Evolutionary conservation across 1,140 invertebrate species (phyloP), one percentile per base, ranked within the genome.

Genomic region (Drosophila persimilis): DNA sequence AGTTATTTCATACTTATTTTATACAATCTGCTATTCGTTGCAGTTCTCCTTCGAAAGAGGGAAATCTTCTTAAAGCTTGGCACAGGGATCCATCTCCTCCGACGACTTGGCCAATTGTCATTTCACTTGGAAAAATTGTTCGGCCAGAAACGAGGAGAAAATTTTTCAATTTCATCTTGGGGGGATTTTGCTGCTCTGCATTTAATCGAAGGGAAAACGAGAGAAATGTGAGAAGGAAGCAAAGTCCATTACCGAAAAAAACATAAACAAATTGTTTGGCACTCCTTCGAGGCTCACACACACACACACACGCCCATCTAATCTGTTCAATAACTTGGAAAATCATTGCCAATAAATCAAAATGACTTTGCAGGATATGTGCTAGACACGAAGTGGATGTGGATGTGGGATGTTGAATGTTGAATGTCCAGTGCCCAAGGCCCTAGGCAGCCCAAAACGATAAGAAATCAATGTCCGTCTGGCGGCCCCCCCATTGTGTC

Each of bases 321-420:
- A 89, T 85, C 84, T 89, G 84, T 69, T 89, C 84, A 89, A 89
- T 89, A 89, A 89, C 73, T 89, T 89, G 84, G 84, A 89, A 89
- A 89, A 89, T 89, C 84, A 89, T 89, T 84, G 84, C 85, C 80
- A 84, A 89, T 89, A 89, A 89, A 89, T 89, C 84, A 89, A 89
- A 89, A 85, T 89, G 85, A 89, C 80, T 89, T 58, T 89, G 84
- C 84, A 89, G 80, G 76, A 70, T 70, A 70, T 70, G 63, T 57
- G 66, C 69, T 69, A 69, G 65, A 67, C 45, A 67, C 62, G 63
- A 73, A 73, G 60, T 46, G 35, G 35, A 39, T 39, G 31, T 17
- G 15, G 17, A 59, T 62, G 51, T 48, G 20, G 20, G 20, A 20
- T 20, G 20, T 20, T 20, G 20, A 2, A 20, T 20, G 24, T 20